Evolutionary conservation across 1,140 invertebrate species (phyloP).

Genomic region (Nylanderia fulva): DNA sequence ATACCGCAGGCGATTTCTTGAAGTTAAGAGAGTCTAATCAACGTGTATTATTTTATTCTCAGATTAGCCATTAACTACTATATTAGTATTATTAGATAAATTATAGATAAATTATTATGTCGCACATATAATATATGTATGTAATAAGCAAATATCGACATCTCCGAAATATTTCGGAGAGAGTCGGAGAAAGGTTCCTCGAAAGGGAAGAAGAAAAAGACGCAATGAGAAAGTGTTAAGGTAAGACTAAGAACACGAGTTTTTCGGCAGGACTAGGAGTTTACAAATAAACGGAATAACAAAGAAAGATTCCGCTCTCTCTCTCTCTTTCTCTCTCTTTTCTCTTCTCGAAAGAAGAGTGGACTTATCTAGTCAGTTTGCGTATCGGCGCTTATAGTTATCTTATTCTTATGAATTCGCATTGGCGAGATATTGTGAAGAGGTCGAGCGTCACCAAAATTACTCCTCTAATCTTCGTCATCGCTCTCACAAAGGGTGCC

Average conservation of each 20-base stretch:
- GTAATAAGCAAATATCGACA: slow-evolving; percentile 13
- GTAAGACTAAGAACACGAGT: neutral
- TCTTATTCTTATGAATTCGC: slow-evolving; percentile 29
- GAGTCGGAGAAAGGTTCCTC: slow-evolving; percentile 37
- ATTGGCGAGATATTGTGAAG: slow-evolving; percentile 24
- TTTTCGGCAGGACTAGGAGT: slow-evolving; percentile 11
- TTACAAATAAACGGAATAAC: slow-evolving; percentile 33
- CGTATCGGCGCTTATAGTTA: slow-evolving; percentile 22
- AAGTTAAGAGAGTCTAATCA: slow-evolving; percentile 15
- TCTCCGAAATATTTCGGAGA: slow-evolving; percentile 35
- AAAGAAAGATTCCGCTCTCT: slow-evolving; percentile 14
- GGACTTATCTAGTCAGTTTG: slow-evolving; percentile 65
- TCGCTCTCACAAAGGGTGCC: slow-evolving; percentile 1
- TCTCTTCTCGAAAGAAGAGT: slow-evolving; percentile 5
- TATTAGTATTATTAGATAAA: slow-evolving; percentile 61
- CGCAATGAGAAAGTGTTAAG: slow-evolving; percentile 17
- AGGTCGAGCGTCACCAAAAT: slow-evolving; percentile 26
- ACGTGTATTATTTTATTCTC: slow-evolving; percentile 35
- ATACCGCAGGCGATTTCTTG: slow-evolving; percentile 25
- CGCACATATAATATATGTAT: slow-evolving; percentile 21
- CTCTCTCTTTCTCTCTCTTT: neutral
- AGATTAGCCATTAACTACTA: slow-evolving; percentile 39
- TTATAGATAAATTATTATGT: slow-evolving; percentile 57
- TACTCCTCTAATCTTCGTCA: slow-evolving; percentile 33
- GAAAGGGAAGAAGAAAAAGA: neutral